phyloP scores from a whole-genome alignment of 2,888 invertebrate genomes.

The Charanyca ferruginea region DNA sequence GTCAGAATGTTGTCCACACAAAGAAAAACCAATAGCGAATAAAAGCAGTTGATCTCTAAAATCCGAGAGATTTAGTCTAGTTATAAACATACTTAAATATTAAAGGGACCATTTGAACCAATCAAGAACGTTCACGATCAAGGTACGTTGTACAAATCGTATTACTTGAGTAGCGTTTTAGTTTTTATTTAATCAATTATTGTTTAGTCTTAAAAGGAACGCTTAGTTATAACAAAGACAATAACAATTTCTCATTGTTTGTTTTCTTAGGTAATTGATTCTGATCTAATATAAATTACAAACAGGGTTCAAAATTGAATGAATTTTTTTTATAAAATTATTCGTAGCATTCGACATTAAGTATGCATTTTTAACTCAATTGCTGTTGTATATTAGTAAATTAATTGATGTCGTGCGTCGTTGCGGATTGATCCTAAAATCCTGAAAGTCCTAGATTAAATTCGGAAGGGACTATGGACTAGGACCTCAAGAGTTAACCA shows the following conservation, averaged over 20 bases:
- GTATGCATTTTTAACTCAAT: too few species aligned
- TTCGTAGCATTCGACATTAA: too few species aligned
- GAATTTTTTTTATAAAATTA: too few species aligned
- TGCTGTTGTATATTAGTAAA: too few species aligned
- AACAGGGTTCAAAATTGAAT: too few species aligned
- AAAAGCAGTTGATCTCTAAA: constrained; percentile 29
- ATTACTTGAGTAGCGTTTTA: constrained; percentile 34
- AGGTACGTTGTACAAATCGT: constrained; percentile 28
- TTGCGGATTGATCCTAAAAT: too few species aligned
- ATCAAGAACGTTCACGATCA: constrained; percentile 17
- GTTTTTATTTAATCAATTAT: constrained; percentile 29
- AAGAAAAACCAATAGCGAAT: constrained; percentile 6
- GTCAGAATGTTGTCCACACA: not conserved
- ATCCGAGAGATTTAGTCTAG: not conserved
- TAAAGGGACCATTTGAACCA: constrained; percentile 32
- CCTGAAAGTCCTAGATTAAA: too few species aligned
- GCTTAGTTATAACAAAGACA: constrained; percentile 1
- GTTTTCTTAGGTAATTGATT: not conserved
- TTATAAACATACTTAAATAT: constrained; percentile 33
- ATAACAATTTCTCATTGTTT: not conserved
- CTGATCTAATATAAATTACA: too few species aligned
- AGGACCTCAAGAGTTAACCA: too few species aligned
- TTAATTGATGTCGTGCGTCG: too few species aligned
- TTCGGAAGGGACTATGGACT: too few species aligned
- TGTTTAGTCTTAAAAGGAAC: constrained; percentile 16